Evolutionary conservation across 92 coral and sea anemone genomes (phyloP).

Genomic region (Isaurus tuberculatus): DNA sequence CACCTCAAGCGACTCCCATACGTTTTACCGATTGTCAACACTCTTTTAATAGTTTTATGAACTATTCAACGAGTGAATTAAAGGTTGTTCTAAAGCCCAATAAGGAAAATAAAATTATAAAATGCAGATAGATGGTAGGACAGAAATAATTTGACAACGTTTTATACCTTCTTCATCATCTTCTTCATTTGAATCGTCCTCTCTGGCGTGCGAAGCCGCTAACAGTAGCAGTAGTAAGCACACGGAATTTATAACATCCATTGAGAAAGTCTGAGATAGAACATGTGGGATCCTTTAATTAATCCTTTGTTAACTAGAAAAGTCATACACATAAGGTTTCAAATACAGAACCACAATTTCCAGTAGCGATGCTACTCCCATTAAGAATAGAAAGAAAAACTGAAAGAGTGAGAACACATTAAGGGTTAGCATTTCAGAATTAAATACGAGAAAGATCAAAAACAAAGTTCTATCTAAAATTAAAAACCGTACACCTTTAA

Average conservation of each 20-base stretch:
- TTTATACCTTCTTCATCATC: conserved; percentile 19
- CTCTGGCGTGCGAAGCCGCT: conserved; percentile 11
- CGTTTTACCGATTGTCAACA: no score
- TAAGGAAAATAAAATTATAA: neutral
- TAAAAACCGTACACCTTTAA: neutral
- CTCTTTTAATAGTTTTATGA: no score
- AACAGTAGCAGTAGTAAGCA: conserved; percentile 24
- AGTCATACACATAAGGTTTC: neutral
- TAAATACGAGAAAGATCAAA: neutral
- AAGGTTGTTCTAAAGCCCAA: neutral
- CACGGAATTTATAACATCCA: conserved; percentile 17
- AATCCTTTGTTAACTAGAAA: neutral
- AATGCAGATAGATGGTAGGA: neutral
- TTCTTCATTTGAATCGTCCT: neutral
- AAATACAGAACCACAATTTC: neutral
- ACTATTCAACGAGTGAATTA: no score
- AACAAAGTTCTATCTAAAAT: neutral
- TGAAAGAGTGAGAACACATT: neutral
- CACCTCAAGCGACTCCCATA: no score
- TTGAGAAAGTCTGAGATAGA: conserved; percentile 9
- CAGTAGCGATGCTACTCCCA: no score
- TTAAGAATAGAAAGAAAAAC: neutral
- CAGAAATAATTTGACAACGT: neutral
- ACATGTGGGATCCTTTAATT: neutral
- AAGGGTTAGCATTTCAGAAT: no score